phyloP scores from a whole-genome alignment of 2,797 vertebrate species.

The Margarornis squamiger region DNA sequence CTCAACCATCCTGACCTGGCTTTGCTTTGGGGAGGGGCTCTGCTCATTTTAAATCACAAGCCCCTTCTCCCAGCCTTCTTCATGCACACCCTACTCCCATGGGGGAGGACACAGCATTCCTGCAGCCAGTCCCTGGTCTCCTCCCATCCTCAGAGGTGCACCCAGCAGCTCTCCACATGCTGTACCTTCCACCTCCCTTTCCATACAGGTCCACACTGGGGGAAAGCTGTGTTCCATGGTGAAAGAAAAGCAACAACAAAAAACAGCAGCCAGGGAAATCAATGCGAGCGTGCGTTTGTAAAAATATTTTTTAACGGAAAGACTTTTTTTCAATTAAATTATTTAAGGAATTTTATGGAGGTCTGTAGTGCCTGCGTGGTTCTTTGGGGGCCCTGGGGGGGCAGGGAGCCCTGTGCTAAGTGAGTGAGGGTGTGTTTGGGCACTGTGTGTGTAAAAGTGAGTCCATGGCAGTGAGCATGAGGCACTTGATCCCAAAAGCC shows the following conservation, averaged over 20 bases:
- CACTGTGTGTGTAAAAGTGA: background rate
- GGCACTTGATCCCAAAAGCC: accelerated
- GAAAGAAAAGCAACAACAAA: conserved; percentile 4
- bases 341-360: conserved; percentile 86
- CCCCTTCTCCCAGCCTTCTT: background rate
- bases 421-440: background rate
- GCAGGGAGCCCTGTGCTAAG: background rate
- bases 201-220: conserved; percentile 42
- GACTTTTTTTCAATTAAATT: conserved; percentile 90
- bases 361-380: conserved; percentile 30
- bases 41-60: background rate
- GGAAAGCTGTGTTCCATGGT: conserved; percentile 78
- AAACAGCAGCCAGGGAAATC: conserved; percentile 48
- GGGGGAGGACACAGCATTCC: background rate
- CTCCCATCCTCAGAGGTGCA: background rate
- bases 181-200: conserved; percentile 62
- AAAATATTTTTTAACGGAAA: conserved; percentile 88
- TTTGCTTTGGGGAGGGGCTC: background rate
- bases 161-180: background rate
- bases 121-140: accelerated
- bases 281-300: conserved; percentile 83
- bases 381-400: background rate
- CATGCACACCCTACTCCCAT: background rate
- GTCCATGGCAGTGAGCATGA: background rate
- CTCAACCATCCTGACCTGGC: background rate